Evolutionary conservation across 2,888 invertebrate genomes (phyloP).

Genomic region (Eucriotettix oculatus): DNA sequence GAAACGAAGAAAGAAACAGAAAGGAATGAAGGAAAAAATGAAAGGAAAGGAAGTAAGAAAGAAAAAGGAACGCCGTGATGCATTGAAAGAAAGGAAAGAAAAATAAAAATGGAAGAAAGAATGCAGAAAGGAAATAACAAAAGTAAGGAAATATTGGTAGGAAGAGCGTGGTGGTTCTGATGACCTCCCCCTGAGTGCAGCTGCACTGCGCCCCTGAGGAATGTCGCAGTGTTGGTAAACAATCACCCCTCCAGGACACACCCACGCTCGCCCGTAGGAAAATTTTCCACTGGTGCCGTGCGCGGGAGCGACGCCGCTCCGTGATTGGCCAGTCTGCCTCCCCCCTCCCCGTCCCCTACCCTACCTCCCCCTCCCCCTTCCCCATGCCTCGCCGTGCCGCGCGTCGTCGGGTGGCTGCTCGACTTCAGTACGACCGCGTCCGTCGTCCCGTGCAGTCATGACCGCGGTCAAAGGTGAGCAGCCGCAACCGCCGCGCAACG

Average conservation of each 20-base stretch:
- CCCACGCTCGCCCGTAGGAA: not conserved
- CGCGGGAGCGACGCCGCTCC: not conserved
- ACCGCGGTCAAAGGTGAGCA: not conserved
- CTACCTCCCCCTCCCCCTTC: not conserved
- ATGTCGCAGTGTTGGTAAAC: not conserved
- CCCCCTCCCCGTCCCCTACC: not conserved
- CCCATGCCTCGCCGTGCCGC: not conserved
- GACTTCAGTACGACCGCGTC: not conserved
- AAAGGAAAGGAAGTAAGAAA: too few relatives aligned
- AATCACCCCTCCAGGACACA: not conserved
- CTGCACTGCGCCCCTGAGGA: too few relatives aligned
- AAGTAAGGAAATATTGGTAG: too few relatives aligned
- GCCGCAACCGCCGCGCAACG: conserved; percentile 19
- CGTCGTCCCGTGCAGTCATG: not conserved
- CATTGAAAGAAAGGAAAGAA: too few relatives aligned
- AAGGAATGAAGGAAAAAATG: too few relatives aligned
- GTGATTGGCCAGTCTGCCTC: not conserved
- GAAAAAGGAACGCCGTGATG: too few relatives aligned
- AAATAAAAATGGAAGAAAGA: too few relatives aligned
- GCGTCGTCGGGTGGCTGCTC: not conserved
- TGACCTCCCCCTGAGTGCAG: too few relatives aligned
- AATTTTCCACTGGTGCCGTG: not conserved
- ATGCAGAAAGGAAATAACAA: too few relatives aligned
- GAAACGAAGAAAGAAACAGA: too few relatives aligned
- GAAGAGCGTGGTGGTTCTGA: too few relatives aligned